Percentiles rank a stretch among this genome's conserved stretches.
Conservation (phyloP, 2,797 vertebrate species). For the Sebastes melanostomus region DNA sequence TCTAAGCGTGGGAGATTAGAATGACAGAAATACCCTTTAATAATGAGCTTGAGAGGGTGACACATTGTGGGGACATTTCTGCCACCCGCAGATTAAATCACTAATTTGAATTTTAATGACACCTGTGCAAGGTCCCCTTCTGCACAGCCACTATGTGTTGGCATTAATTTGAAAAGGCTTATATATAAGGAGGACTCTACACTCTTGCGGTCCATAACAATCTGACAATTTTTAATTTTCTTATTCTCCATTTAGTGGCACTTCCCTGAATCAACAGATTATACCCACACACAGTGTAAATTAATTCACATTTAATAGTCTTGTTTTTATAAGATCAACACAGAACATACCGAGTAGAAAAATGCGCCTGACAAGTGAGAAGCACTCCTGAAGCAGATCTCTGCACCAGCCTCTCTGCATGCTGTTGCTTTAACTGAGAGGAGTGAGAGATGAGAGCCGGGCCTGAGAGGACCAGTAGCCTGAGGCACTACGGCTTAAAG, state of each 20-base stretch:
- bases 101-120: conserved; percentile 57
- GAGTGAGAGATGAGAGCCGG: conserved; percentile 65
- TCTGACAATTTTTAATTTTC: conserved; percentile 9
- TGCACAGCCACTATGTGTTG: conserved; percentile 16
- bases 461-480: conserved; percentile 64
- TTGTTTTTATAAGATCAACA: conserved; percentile 52
- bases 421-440: conserved; percentile 57
- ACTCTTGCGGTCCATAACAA: background rate
- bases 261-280: conserved; percentile 4
- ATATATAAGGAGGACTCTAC: background rate
- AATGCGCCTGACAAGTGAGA: conserved; percentile 66
- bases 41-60: conserved; percentile 33
- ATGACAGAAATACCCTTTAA: conserved; percentile 35
- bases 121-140: conserved; percentile 12
- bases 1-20: conserved; percentile 20
- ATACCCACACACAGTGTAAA: background rate
- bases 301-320: conserved; percentile 34
- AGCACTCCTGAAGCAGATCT: conserved; percentile 17
- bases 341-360: conserved; percentile 57
- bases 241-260: background rate
- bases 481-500: conserved; percentile 66
- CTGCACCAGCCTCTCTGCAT: conserved; percentile 38
- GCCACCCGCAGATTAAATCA: conserved; percentile 49
- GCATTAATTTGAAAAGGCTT: conserved; percentile 18
- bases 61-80: conserved; percentile 21